Base-by-base conservation (phyloP, 2,888 invertebrate species). In the Calliphora vomitoria region DNA sequence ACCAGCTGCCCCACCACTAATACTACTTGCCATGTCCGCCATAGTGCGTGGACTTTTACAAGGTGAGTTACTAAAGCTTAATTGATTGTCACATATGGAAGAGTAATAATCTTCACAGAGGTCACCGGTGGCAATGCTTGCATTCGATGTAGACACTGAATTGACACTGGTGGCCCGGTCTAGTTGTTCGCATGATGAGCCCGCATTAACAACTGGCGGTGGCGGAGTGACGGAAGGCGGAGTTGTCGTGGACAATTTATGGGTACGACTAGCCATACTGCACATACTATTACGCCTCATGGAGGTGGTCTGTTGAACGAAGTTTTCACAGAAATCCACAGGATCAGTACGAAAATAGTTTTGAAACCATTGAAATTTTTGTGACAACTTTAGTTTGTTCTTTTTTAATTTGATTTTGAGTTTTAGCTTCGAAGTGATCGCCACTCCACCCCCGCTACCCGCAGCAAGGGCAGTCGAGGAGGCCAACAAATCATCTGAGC, bases 51-150 rank as follows among this genome's bases (percentile, higher is more conserved):
- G 90, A 90, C 91, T 92, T 90, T 92, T 92, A 85, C 90, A 91
- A 47, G 92, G 91, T 78, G 92, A 92, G 82, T 91, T 91, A 81
- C 92, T 91, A 86, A 91, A 92, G 90, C 92, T 92, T 87, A 92
- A 89, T 89, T 92, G 91, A 84, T 91, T 92, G 90, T 93, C 92
- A 91, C 92, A 92, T 89, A 92, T 90, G 69, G 90, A 91, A 86
- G 92, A 92, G 90, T 92, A 92, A 85, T 90, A 91, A 88, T 92
- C 92, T 86, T 90, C 91, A 82, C 89, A 90, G 31, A 88, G 82
- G 81, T 89, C 89, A 82, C 88, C 88, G 44, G 87, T 89, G 8
- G 83, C 82, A 55, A 89, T 83, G 72, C 88, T 89, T 1, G 82
- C 87, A 86, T 88, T 88, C 38, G 89, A 89, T 62, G 88, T 83